Conservation (phyloP, 2,797 vertebrate species). For the Pachyuromys duprasi region DNA sequence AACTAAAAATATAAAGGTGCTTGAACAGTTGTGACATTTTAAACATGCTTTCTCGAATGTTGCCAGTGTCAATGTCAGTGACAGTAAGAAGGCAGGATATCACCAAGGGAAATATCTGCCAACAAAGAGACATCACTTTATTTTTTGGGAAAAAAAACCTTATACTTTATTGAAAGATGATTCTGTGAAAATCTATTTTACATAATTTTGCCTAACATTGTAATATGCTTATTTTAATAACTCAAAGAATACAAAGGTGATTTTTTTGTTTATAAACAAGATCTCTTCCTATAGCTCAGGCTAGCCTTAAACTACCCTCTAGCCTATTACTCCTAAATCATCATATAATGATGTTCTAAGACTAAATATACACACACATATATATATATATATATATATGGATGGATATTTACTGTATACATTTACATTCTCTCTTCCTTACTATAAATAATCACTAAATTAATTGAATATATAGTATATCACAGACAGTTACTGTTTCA, state of each 20-base stretch:
- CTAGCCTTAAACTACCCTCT: not conserved
- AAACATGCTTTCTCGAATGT: not conserved
- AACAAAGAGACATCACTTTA: not conserved
- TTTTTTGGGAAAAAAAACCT: not conserved
- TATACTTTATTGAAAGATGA: not conserved
- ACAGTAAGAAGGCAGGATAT: not conserved
- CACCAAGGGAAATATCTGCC: not conserved
- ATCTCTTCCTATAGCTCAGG: not conserved
- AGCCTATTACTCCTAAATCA: not conserved
- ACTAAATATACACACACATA: not conserved
- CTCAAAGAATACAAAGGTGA: not conserved
- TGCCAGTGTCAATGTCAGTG: not conserved
- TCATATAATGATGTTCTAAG: not conserved
- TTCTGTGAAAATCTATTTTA: not conserved
- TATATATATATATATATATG: not conserved
- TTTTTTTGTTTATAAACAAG: not conserved
- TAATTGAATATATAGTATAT: not conserved
- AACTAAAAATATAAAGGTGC: not conserved
- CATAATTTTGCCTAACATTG: slow-evolving; percentile 42
- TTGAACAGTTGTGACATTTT: not conserved
- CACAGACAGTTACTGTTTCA: not conserved
- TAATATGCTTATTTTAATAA: not conserved
- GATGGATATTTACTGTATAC: not conserved
- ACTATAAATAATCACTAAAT: slow-evolving; percentile 26
- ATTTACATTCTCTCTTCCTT: not conserved